phyloP scores from a whole-genome alignment of 2,113 vertebrate species.

The rabbit (Oryctolagus cuniculus) region DNA sequence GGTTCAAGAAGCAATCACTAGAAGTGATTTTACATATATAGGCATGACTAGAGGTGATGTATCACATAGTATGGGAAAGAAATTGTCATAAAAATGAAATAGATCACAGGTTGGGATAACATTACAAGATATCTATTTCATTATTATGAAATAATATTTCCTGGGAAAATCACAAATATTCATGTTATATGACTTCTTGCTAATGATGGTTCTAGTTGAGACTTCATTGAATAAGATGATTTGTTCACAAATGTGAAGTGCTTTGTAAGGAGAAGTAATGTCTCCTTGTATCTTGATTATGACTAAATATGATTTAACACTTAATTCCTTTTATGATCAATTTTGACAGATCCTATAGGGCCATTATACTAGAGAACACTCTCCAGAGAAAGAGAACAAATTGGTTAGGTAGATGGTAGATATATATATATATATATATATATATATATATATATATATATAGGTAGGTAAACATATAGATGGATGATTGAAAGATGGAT shows the following conservation, averaged over 20 bases:
- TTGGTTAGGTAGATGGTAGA: neutral
- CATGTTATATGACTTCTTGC: neutral
- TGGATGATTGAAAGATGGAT: neutral
- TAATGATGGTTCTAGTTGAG: neutral
- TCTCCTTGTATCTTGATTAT: neutral
- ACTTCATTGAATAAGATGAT: neutral
- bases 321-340: neutral
- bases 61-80: neutral
- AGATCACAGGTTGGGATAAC: neutral
- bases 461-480: neutral
- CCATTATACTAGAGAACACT: neutral
- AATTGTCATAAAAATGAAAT: slow-evolving; percentile 12
- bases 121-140: neutral
- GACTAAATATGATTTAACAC: neutral
- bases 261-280: neutral
- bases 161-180: neutral
- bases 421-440: neutral
- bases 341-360: neutral
- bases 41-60: neutral
- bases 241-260: neutral
- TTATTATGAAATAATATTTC: neutral
- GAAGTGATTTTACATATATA: neutral
- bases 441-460: neutral
- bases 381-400: neutral
- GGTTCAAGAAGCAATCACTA: neutral